These are phyloP conservation scores for Notodonta dromedarius DNA, from an alignment of 2,888 invertebrate genomes.

Conservation along the genomic window DNA sequence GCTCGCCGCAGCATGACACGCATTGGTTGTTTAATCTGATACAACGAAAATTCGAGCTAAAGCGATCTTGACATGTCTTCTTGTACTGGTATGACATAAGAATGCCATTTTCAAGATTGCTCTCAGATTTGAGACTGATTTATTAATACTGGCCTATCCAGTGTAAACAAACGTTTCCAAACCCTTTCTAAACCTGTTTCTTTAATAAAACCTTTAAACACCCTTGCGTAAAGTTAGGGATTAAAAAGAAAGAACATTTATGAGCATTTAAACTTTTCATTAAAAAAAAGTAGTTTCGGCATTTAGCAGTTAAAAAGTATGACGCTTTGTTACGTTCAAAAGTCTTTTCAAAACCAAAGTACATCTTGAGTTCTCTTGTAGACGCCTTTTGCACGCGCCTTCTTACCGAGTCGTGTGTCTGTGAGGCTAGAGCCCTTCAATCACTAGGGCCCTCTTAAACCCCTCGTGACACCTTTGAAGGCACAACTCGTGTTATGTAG, in stretches of 20 bases:
- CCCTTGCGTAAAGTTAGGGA: too few species aligned
- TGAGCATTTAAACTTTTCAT: not conserved
- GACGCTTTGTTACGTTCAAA: slow-evolving; percentile 5
- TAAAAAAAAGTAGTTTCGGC: not conserved
- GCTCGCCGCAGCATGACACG: slow-evolving; percentile 88
- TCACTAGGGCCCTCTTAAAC: slow-evolving; percentile 17
- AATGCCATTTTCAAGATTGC: too few species aligned
- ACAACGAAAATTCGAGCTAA: too few species aligned
- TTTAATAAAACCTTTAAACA: not conserved
- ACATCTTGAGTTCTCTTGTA: slow-evolving; percentile 6
- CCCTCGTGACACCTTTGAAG: slow-evolving; percentile 12
- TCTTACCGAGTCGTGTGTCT: slow-evolving; percentile 17
- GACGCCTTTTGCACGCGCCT: slow-evolving; percentile 12
- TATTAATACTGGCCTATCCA: too few species aligned
- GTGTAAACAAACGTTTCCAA: too few species aligned
- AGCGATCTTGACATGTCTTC: too few species aligned
- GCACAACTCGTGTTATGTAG: slow-evolving; percentile 2
- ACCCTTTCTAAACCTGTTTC: too few species aligned
- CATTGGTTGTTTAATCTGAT: slow-evolving; percentile 88
- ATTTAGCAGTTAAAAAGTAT: not conserved
- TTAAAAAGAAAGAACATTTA: not conserved
- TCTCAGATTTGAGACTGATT: too few species aligned
- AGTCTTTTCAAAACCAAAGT: not conserved
- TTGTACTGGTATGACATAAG: too few species aligned
- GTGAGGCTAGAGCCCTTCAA: slow-evolving; percentile 24